A percentile compares a stretch with the other conserved stretches of the same genome.
These are phyloP conservation scores for Clarias fuscus DNA, from an alignment of 2,797 vertebrate species.

Conservation along the genomic window DNA sequence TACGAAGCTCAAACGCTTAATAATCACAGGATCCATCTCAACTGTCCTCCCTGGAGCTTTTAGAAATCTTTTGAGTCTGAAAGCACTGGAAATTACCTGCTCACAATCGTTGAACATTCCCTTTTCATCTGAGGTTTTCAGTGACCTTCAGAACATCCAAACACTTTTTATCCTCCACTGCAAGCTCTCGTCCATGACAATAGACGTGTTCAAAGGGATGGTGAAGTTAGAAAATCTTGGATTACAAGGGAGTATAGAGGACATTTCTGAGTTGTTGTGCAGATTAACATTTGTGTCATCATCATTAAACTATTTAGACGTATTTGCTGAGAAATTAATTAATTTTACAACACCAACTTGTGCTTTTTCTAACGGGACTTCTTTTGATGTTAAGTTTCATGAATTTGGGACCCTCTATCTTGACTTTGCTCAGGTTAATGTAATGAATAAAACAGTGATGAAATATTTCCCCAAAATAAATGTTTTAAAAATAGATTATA, in stretches of 20 bases:
- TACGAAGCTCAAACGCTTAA: neutral
- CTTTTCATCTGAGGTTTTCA: neutral
- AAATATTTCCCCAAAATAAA: constrained; percentile 11
- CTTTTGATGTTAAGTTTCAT: constrained; percentile 11
- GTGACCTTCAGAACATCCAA: constrained; percentile 10
- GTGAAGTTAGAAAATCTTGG: neutral
- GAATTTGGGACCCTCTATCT: neutral
- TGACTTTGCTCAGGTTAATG: neutral
- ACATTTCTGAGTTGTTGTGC: constrained; percentile 30
- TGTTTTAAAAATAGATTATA: neutral
- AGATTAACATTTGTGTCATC: constrained; percentile 19
- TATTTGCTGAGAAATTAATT: rapidly evolving
- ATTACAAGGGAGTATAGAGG: rapidly evolving
- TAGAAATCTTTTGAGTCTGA: neutral
- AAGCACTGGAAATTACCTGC: neutral
- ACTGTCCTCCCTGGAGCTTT: constrained; percentile 6
- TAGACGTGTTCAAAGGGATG: constrained; percentile 17
- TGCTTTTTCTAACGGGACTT: neutral
- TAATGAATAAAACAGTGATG: constrained; percentile 13
- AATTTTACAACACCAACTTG: neutral
- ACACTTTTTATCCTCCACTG: neutral
- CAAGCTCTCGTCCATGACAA: neutral
- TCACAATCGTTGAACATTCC: neutral
- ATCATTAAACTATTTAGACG: neutral
- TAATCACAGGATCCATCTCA: neutral